Base-by-base conservation (phyloP, 2,888 invertebrate species). In the Theretra japonica region DNA sequence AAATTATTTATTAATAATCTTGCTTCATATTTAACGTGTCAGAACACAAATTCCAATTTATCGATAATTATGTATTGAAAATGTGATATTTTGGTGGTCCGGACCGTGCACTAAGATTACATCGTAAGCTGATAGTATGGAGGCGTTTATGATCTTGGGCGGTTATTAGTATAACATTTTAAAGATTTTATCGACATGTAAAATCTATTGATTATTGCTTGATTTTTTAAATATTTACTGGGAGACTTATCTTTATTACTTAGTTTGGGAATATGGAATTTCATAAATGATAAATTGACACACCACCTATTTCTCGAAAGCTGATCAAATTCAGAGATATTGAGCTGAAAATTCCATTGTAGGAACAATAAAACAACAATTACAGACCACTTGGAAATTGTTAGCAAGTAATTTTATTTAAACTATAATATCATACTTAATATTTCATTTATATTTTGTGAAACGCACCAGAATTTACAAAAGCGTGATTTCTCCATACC, bases 11-110 rank as follows among this genome's bases (percentile, higher is more conserved):
- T 62, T 41, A 41, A 41, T 19, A 23, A 65, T 23, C 65, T 8
- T 48, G 21, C 65, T 15, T 11, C 1, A 41, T 41, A 17, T 23
- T 65, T 65, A 48, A 65, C 41, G 65, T 65, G 65, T 65, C 41
- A 65, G 48, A 65, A 65, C 23, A 48, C 41, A 65, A 4, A 65
- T 65, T 69, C 41, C 48, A 70, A 73, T 74, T 74, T 73, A 74
- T 73, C 69, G 30, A 19, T 23, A 56, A 53, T 72, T 74, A 77
- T 41, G 41, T 41, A 41, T 77, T 70, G 70, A 53, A 41, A 23
- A 65, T 65, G 23, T 65, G 65, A 65, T 65, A 65, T 33, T 62
- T 11, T 17, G 41, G 21, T 48, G 3, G 62, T n/a, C 33, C 33
- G 15, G 23, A 23, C 5, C 23, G 23, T 15, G 33, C n/a, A 48